Base-by-base conservation (phyloP, 2,888 invertebrate species). In the Craniophora ligustri region DNA sequence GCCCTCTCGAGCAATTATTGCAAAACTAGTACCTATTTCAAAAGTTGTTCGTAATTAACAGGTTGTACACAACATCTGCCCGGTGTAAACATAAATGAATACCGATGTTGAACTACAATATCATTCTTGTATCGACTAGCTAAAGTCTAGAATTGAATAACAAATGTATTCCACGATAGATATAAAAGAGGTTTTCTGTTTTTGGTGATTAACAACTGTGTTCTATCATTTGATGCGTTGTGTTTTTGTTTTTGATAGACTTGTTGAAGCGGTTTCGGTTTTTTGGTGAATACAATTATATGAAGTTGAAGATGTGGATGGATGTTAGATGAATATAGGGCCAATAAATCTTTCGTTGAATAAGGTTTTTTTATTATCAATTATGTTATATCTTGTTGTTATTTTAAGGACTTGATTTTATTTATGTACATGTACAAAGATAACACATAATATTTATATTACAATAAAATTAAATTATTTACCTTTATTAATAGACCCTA, bases 21-120 rank as follows among this genome's bases (percentile, higher is more conserved):
- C 78, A 72, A 77, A 85, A 87, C 87, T 87, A 84, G 87, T 88
- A 84, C 57, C 62, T 60, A 72, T 84, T 86, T 81, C 76, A 81
- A 81, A 87, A 85, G 84, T 84, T 76, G 81, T 75, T 77, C 70
- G 76, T 86, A 88, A 89, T 91, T 88, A 89, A 85, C 88, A 82
- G 85, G 87, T 85, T 86, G 81, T 76, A 74, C 56, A 50, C 71
- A 71, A 75, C 90, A 89, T 88, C 87, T 89, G 88, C 83, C 64
- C 45, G 60, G 47, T 70, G 47, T 60, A 46, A 63, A 68, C 58
- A 61, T 46, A 47, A 74, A 50, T 51, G 58, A 46, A 42, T 32
- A 31, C 16, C 35, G 21, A 42, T 31, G 16, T 8, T 1, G n/a
- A 34, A 32, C 5, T 31, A 35, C 3, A 62, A 61, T 31, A 41